Evolutionary conservation across 2,797 vertebrate species (phyloP).

Genomic region (Enteromius unitaeniatus): DNA sequence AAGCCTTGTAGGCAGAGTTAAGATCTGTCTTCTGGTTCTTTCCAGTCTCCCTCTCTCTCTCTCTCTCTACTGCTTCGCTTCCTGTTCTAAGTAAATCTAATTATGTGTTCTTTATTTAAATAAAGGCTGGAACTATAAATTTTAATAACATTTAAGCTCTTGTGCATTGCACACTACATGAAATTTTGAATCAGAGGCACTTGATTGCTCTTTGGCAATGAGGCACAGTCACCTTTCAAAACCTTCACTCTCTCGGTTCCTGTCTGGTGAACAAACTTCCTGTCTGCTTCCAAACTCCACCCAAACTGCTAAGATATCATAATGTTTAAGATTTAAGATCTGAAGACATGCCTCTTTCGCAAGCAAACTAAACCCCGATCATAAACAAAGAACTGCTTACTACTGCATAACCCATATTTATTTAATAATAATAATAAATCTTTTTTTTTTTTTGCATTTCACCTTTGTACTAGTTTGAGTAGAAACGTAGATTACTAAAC

Average conservation of each 20-base stretch:
- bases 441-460: background rate
- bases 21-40: background rate
- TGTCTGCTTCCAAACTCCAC: background rate
- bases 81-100: background rate
- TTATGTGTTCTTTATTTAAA: background rate
- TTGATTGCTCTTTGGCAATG: background rate
- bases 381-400: background rate
- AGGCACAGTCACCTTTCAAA: background rate
- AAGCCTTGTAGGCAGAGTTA: background rate
- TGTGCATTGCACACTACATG: background rate
- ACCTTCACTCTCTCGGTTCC: conserved; percentile 1
- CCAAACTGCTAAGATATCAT: background rate
- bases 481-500: too few species aligned
- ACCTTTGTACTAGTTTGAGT: background rate
- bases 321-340: background rate
- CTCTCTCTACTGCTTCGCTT: background rate
- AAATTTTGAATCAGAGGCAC: background rate
- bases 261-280: background rate
- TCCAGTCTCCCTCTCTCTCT: too few species aligned
- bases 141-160: background rate
- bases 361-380: background rate
- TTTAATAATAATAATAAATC: background rate
- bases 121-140: background rate
- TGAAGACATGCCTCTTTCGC: background rate
- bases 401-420: background rate